Evolutionary conservation across 2,797 vertebrate species (phyloP), one percentile per base, ranked within the genome.

Genomic region (Falco cherrug): DNA sequence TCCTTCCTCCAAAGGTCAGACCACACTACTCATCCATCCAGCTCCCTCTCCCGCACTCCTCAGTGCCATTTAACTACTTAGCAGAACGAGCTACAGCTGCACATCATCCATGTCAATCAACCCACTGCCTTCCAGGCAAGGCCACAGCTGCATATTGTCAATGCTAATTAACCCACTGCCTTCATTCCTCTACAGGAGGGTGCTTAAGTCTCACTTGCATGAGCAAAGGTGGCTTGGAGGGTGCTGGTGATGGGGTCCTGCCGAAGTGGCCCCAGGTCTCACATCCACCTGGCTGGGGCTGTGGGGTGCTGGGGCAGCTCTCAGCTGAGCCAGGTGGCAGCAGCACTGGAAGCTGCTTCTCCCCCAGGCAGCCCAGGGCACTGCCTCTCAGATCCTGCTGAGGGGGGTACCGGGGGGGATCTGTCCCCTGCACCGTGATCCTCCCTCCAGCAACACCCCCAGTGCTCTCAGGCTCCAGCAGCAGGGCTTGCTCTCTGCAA

Each of bases 401-500:
- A 37, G 39, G 31, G 47, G 50, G 20, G 6, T 20, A 37, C 12
- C 5, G 14, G 33, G 28, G 31, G 8, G 14, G 57, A 10, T 61
- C 19, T 70, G 18, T 37, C 47, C 53, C 64, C 41, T 0, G 0
- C 12, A 10, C 5, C 1, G 0, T 0, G 0, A 19, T n/a, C 19
- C 35, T 60, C 14, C 11, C 19, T 17, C 48, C 2, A 8, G n/a
- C 43, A 37, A 12, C 29, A 8, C n/a, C 41, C 25, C 33, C 17
- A 1, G 18, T 19, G n/a, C 65, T 31, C 13, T 50, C 0, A 9
- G 51, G 24, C 7, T 24, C n/a, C n/a, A 10, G 41, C 4, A 4
- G 50, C n/a, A 11, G 21, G 9, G 48, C 59, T 84, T 10, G 3
- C 7, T 26, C 7, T 4, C 11, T 4, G 45, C 17, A 24, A 80